phyloP scores from a whole-genome alignment of 1,140 invertebrate genomes.

The Pinna nobilis region DNA sequence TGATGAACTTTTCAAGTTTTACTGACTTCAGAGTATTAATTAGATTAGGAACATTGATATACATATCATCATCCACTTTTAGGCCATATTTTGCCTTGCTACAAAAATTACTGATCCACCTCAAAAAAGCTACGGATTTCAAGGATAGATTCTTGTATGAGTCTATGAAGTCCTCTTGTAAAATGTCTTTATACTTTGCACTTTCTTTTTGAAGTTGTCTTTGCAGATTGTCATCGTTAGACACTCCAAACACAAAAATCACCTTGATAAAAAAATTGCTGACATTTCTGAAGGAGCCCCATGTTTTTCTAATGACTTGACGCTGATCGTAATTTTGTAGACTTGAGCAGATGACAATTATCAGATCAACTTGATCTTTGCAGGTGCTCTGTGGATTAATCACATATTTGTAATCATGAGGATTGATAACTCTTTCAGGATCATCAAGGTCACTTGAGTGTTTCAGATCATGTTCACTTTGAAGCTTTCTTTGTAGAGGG shows the following conservation, averaged over 20 bases:
- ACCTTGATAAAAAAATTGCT: conserved; percentile 40
- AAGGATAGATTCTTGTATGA: conserved; percentile 89
- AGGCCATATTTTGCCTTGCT: conserved; percentile 76
- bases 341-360: conserved; percentile 48
- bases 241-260: conserved; percentile 84
- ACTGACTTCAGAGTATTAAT: conserved; percentile 17
- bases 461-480: background rate
- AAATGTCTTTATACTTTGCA: conserved; percentile 80
- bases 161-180: conserved; percentile 87
- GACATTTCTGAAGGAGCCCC: conserved; percentile 54
- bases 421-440: background rate
- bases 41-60: conserved; percentile 56
- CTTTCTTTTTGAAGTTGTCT: conserved; percentile 76
- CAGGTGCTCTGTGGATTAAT: background rate
- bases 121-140: conserved; percentile 88
- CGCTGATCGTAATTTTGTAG: conserved; percentile 49
- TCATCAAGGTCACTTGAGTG: background rate
- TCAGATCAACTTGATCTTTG: conserved; percentile 18
- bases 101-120: conserved; percentile 84
- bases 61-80: conserved; percentile 76
- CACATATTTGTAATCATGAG: background rate
- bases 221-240: conserved; percentile 74
- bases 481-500: background rate
- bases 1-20: conserved; percentile 37
- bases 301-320: conserved; percentile 64